Conservation (phyloP, 2,888 invertebrate genomes). For the Synergus umbraculus region DNA sequence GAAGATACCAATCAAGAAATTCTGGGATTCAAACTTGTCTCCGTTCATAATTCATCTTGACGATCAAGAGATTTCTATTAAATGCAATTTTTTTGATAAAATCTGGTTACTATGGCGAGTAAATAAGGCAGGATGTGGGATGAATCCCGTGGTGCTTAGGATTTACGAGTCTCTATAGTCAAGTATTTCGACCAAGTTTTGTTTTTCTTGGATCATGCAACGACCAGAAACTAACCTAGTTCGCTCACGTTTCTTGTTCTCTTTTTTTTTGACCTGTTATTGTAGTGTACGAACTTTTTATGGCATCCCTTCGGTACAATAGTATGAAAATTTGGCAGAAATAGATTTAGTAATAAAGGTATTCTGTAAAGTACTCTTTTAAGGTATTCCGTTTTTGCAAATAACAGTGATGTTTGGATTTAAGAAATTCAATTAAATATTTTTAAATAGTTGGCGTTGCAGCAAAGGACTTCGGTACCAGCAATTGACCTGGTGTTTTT, state of each 20-base stretch:
- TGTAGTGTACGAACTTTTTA: not conserved
- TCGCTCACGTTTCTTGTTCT: not conserved
- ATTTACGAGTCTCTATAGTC: not conserved
- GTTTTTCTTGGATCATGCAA: not conserved
- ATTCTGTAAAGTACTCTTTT: not conserved
- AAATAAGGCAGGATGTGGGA: not conserved
- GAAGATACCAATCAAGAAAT: too few species aligned
- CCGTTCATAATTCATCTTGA: not conserved
- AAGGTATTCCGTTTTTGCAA: not conserved
- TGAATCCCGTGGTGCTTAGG: not conserved
- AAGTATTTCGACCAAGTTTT: not conserved
- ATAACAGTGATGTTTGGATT: not conserved
- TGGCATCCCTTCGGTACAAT: not conserved
- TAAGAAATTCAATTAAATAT: not conserved
- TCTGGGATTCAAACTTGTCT: too few species aligned
- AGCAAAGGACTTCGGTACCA: constrained; percentile 1
- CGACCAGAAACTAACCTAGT: not conserved
- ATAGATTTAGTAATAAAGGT: not conserved
- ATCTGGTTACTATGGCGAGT: not conserved
- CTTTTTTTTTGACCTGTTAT: not conserved
- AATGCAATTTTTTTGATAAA: not conserved
- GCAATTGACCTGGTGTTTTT: constrained; percentile 4
- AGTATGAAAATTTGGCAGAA: constrained; percentile 5
- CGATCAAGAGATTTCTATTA: not conserved
- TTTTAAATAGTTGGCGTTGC: not conserved